Evolutionary conservation across 2,888 invertebrate genomes (phyloP), one percentile per base, ranked within the genome.

Genomic region (Steinernema carpocapsae): DNA sequence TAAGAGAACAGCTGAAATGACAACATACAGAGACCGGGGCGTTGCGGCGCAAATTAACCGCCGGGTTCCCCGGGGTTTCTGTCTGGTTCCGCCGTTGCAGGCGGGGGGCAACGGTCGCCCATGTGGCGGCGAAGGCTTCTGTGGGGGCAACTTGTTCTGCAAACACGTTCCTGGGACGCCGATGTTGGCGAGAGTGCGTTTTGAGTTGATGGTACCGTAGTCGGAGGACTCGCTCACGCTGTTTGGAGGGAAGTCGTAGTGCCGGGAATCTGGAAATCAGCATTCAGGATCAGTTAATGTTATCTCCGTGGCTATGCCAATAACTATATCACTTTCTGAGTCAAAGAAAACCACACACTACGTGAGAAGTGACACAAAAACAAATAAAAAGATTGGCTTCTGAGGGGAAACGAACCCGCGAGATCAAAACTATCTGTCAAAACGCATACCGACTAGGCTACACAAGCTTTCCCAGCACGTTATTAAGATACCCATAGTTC

Each of bases 161-260:
- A 56, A 56, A 56, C 56, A 14, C 7, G 56, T 56, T 26, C n/a
- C 14, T 1, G 56, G 7, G 14, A 22, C n/a, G 6, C 56, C 26
- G 56, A 22, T 26, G 26, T 17, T 56, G 10, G 56, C 7, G 24
- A 26, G 26, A 6, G 26, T 56, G 22, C 56, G 22, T 17, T 56
- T 56, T 6, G 56, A 24, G 56, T 56, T 56, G 14, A 56, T 17
- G n/a, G 56, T 56, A 56, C 56, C 56, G 56, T 56, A 56, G 17
- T 56, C 56, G 3, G 56, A 56, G 6, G 56, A 56, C 17, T 56
- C 56, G 17, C 56, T 26, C 6, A 26, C 22, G 26, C 26, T 56
- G 26, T 10, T 56, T 26, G 56, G 56, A 6, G 56, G 56, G 22
- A 56, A 19, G 26, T 56, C 56, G 56, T 56, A 56, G 56, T 56